Base-by-base conservation (phyloP, 2,888 invertebrate genomes). In the Trichopoda pennipes region DNA sequence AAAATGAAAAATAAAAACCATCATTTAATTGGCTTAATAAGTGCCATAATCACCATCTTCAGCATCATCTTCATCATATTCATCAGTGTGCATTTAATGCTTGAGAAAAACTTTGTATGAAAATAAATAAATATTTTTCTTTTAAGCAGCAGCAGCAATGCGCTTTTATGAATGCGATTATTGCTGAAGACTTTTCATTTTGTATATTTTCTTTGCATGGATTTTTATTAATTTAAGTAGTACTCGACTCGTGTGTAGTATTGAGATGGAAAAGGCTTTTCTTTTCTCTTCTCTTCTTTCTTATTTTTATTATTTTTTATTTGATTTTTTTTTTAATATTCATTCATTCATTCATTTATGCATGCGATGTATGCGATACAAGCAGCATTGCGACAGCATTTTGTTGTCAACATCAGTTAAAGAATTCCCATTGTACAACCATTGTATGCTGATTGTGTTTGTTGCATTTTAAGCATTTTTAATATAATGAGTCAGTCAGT, bases 11-110 rank as follows among this genome's bases (percentile, higher is more conserved):
- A 16, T 53, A 69, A 4, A n/a, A 49, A 74, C 28, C 38, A 66
- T 56, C 74, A 55, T 70, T 82, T 78, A 82, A 82, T 82, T 82
- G 81, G 53, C 81, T 75, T 78, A 78, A 78, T 75, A 82, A 82
- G 66, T 82, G 51, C 64, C 77, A 77, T 58, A 58, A 55, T 73
- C 28, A 53, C 12, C 70, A 47, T 38, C 23, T 35, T 47, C 60
- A 35, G 14, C 42, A 68, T 58, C 58, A 51, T 38, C 51, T 53
- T 51, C 51, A 44, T 53, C 38, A 12, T 38, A 10, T 16, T 14
- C 42, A 68, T 63, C 53, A 51, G 21, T 66, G 49, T 42, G 51
- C 68, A 44, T 53, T 64, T 77, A 53, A 53, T 64, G 42, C 64
- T 78, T 44, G 44, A 58, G 72, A 72, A 78, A 70, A n/a, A n/a